Base-by-base conservation (phyloP, 1,140 invertebrate genomes). In the Hirudo medicinalis region DNA sequence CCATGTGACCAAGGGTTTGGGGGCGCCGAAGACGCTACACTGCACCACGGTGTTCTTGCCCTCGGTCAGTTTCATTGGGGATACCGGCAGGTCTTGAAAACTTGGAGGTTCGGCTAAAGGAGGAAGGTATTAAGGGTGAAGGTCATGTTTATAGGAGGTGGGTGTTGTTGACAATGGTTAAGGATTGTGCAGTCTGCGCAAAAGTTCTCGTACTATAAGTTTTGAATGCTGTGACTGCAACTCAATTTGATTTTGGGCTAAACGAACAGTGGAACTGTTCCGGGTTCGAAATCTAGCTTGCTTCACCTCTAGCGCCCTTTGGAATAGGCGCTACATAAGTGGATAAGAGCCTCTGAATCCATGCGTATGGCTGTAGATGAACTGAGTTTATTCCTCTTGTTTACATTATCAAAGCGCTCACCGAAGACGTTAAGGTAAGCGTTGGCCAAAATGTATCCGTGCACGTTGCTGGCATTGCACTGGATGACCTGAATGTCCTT, bases 361-460 rank as follows among this genome's bases (percentile, higher is more conserved):
- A n/a, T 57, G 54, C 2, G 9, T 25, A 6, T 25, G 25, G 20
- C 2, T 20, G 2, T 57, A n/a, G 54, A 3, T 25, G 9, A 57
- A 57, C 5, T 57, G 25, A 57, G 5, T 57, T n/a, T 57, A 57
- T 4, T 57, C 54, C 9, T 20, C 25, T 3, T 57, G 54, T 25
- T n/a, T 3, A 57, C 54, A 57, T 63, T 20, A 63, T 22, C 57
- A 22, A 5, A 22, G 8, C 0, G 27, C 83, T 82, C 80, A 88
- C 88, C 88, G 75, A 94, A 83, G 11, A 99, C 95, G 84, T 99
- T 99, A 9, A 99, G 87, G 78, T 92, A 98, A 57, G 97, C 91
- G 85, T 99, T 94, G 79, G 93, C 92, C 83, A 95, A 99, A 19
- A 97, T 91, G 82, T 98, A 99, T 43, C 96, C 96, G 75, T 93